Evolutionary conservation across 2,113 vertebrate species (phyloP).

Genomic region (Tychaedon coryphoeus): DNA sequence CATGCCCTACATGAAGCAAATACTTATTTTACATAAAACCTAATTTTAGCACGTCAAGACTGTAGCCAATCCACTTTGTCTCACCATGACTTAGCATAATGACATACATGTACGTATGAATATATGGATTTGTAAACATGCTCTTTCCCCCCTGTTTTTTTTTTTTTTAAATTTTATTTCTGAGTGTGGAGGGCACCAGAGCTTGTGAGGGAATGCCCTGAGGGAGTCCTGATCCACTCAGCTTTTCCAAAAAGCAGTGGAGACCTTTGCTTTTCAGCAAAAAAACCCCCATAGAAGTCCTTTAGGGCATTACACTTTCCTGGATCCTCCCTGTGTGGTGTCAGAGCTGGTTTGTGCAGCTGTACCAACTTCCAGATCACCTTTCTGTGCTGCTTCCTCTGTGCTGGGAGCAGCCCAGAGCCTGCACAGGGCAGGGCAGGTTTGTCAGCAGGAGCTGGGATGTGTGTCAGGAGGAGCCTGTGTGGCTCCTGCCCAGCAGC

Average conservation of each 20-base stretch:
- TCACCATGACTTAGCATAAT: not conserved
- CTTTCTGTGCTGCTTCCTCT: not conserved
- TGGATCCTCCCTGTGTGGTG: not conserved
- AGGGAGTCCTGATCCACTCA: not conserved
- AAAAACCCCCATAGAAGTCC: not conserved
- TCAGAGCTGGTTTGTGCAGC: not conserved
- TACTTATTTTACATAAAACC: slow-evolving; percentile 39
- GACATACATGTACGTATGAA: not conserved
- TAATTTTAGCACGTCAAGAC: slow-evolving; percentile 9
- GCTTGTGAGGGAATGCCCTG: not conserved
- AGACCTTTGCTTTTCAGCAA: not conserved
- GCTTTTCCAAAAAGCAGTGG: not conserved
- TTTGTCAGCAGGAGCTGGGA: not conserved
- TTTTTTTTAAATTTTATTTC: not conserved
- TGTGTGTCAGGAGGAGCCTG: not conserved
- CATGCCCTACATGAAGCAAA: slow-evolving; percentile 16
- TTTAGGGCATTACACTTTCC: accelerated
- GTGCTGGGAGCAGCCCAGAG: not conserved
- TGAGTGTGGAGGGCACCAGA: not conserved
- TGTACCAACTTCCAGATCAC: not conserved
- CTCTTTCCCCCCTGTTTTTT: accelerated
- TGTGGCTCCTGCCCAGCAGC: accelerated
- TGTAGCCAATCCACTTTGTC: slow-evolving; percentile 1
- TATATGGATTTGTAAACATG: not conserved
- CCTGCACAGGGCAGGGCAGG: not conserved